These are phyloP conservation scores for Macrobrachium nipponense DNA, from an alignment of 1,140 invertebrate genomes.

Conservation along the genomic window DNA sequence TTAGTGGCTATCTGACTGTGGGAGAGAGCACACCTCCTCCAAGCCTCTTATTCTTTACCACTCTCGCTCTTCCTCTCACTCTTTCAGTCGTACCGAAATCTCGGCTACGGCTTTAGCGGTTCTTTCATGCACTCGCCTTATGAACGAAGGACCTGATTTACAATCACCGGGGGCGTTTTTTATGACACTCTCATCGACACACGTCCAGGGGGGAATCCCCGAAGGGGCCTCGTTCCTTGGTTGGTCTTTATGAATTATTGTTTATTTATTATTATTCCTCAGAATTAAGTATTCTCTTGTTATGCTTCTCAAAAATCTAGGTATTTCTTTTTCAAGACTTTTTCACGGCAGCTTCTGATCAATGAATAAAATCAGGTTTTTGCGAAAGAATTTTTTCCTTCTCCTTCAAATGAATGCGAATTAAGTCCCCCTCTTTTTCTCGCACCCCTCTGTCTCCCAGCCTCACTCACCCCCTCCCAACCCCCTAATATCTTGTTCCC, in stretches of 20 bases:
- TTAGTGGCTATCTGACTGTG: constrained; percentile 54
- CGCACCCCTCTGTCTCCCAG: background rate
- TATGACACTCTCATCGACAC: background rate
- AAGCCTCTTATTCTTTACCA: background rate
- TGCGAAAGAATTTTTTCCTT: background rate
- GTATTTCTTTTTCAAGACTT: background rate
- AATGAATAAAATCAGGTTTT: too few relatives aligned
- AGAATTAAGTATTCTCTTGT: background rate
- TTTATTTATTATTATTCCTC: background rate
- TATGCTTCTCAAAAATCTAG: background rate
- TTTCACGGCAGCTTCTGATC: background rate
- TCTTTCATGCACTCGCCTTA: too few relatives aligned
- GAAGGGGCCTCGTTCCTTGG: constrained; percentile 31
- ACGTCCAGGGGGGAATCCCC: constrained; percentile 19
- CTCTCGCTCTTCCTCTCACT: constrained; percentile 7
- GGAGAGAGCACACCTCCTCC: constrained; percentile 40
- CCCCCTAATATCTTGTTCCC: background rate
- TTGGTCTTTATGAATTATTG: constrained; percentile 16
- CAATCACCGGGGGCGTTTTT: background rate
- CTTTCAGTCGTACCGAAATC: constrained; percentile 20
- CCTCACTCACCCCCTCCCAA: background rate
- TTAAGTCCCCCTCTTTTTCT: constrained; percentile 22
- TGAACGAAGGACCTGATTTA: too few relatives aligned
- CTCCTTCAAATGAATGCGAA: constrained; percentile 6
- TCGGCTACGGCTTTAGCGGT: background rate